Conservation (phyloP, 2,888 invertebrate genomes). For the Eupithecia subumbrata region DNA sequence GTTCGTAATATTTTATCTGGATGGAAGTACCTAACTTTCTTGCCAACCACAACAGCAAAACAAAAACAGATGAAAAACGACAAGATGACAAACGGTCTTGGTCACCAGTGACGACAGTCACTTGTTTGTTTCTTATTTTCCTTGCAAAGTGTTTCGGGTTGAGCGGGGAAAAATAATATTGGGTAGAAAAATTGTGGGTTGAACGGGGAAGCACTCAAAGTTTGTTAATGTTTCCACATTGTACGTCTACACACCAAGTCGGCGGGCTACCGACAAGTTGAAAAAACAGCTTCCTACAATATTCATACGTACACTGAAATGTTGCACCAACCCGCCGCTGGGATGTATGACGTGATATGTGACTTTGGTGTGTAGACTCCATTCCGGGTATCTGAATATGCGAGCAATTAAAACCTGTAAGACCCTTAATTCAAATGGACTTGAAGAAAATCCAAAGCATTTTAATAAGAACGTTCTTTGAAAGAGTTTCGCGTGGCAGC, state of each 20-base stretch:
- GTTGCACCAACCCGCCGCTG: background rate
- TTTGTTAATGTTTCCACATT: background rate
- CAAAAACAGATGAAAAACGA: conserved; percentile 1
- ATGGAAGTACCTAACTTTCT: background rate
- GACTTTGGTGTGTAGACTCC: background rate
- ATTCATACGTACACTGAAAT: background rate
- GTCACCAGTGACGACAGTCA: background rate
- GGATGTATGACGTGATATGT: background rate
- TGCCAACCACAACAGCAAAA: background rate
- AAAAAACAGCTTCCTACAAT: background rate
- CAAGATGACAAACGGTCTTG: background rate
- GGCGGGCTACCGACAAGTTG: background rate
- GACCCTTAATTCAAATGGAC: background rate
- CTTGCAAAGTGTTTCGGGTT: no score
- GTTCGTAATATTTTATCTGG: background rate
- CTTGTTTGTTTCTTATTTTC: background rate
- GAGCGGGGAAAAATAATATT: no score
- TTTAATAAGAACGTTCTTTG: conserved; percentile 52
- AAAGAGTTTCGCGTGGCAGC: conserved; percentile 35
- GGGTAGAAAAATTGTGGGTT: no score
- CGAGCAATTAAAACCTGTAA: background rate
- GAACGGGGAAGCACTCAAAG: no score
- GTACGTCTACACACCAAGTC: background rate
- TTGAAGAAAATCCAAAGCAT: conserved; percentile 24
- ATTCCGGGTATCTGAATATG: background rate